Evolutionary conservation across 1,140 invertebrate species (phyloP).

Genomic region (Cyphomyrmex costatus): DNA sequence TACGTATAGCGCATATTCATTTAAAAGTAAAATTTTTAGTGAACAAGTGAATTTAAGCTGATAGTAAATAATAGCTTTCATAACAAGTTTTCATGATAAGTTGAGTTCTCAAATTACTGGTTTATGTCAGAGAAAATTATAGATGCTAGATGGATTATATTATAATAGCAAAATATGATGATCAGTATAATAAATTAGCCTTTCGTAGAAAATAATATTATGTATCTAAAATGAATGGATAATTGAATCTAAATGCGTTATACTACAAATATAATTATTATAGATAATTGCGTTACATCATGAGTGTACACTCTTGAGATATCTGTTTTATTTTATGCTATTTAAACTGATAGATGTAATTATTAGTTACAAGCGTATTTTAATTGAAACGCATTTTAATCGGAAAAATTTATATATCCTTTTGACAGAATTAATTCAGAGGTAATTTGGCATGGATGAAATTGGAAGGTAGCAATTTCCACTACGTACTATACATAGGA

Average conservation of each 20-base stretch:
- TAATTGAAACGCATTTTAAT: slow-evolving; percentile 19
- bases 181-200: slow-evolving; percentile 14
- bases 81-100: background rate
- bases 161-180: background rate
- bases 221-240: background rate
- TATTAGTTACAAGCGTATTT: slow-evolving; percentile 10
- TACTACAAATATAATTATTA: background rate
- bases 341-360: slow-evolving; percentile 11
- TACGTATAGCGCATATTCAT: background rate
- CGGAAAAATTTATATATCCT: background rate
- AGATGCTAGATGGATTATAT: background rate
- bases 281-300: background rate
- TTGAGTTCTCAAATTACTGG: slow-evolving; percentile 25
- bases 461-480: slow-evolving; percentile 30
- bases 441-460: slow-evolving; percentile 41
- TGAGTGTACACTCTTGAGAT: background rate
- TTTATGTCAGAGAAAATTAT: background rate
- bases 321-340: background rate
- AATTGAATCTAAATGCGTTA: background rate
- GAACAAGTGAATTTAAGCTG: background rate
- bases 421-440: slow-evolving; percentile 29
- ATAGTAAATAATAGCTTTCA: slow-evolving; percentile 27
- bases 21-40: slow-evolving; percentile 3
- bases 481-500: background rate
- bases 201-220: background rate